phyloP scores from a whole-genome alignment of 2,888 invertebrate species.

The Coenonympha arcania region DNA sequence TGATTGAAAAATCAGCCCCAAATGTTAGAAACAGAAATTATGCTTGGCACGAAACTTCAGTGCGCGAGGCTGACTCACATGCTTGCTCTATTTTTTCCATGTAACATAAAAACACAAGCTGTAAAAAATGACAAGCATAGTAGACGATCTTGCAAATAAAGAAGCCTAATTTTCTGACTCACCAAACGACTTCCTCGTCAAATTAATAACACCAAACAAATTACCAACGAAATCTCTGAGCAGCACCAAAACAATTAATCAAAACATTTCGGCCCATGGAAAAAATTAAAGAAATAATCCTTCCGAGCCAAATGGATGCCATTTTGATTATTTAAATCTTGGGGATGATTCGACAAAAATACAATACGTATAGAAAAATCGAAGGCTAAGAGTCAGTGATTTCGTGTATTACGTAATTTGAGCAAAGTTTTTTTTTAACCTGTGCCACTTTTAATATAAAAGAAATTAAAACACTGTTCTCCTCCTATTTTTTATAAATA shows the following conservation, averaged over 20 bases:
- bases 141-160: slow-evolving; percentile 33
- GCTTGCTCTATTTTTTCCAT: too few relatives aligned
- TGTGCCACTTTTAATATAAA: background rate
- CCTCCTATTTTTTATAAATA: too few relatives aligned
- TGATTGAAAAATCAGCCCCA: too few relatives aligned
- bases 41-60: too few relatives aligned
- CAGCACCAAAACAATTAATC: slow-evolving; percentile 64
- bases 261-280: slow-evolving; percentile 49
- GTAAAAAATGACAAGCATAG: slow-evolving; percentile 9
- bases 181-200: slow-evolving; percentile 63
- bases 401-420: background rate
- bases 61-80: too few relatives aligned
- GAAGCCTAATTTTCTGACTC: slow-evolving; percentile 48
- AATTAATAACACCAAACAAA: slow-evolving; percentile 70
- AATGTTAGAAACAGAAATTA: too few relatives aligned
- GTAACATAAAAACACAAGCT: background rate
- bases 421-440: background rate
- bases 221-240: slow-evolving; percentile 54
- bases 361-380: slow-evolving; percentile 62
- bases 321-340: slow-evolving; percentile 71
- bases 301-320: slow-evolving; percentile 41
- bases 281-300: slow-evolving; percentile 57
- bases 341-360: slow-evolving; percentile 60
- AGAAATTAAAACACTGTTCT: too few relatives aligned
- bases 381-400: background rate